Conservation (phyloP, 2,797 vertebrate species). For the Danio kyathit region DNA sequence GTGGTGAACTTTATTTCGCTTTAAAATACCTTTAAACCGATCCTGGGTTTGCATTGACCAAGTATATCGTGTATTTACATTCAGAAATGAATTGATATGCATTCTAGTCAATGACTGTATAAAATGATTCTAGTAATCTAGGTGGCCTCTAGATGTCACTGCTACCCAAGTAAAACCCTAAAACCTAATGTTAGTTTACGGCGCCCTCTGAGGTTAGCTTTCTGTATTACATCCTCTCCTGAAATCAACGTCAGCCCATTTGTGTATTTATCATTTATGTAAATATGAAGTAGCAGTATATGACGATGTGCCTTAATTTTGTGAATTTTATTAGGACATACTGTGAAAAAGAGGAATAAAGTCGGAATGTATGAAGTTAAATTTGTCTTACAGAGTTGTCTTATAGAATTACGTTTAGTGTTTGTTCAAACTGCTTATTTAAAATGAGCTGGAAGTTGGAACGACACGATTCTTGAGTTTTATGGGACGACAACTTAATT, state of each 20-base stretch:
- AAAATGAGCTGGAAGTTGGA: too few relatives aligned
- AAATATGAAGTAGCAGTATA: conserved; percentile 19
- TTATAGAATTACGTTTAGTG: too few relatives aligned
- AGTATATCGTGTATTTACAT: too few relatives aligned
- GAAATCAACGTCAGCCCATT: background rate
- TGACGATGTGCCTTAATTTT: conserved; percentile 6
- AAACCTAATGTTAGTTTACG: background rate
- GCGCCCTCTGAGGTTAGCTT: conserved; percentile 28
- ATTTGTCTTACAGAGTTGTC: background rate
- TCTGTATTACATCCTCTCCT: background rate
- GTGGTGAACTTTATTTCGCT: background rate
- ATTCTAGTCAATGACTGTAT: too few relatives aligned
- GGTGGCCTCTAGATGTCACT: conserved; percentile 61
- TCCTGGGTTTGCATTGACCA: background rate
- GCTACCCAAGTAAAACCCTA: conserved; percentile 16
- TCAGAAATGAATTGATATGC: too few relatives aligned
- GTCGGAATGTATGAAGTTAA: background rate
- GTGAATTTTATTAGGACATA: background rate
- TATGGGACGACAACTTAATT: too few relatives aligned
- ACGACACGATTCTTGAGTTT: too few relatives aligned
- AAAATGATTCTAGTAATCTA: too few relatives aligned
- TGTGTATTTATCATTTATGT: background rate
- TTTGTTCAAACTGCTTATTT: too few relatives aligned
- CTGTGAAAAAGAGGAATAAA: background rate
- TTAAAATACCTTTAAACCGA: background rate